Conservation (phyloP, 2,888 invertebrate genomes). For the Himalopsyche tibetana region DNA sequence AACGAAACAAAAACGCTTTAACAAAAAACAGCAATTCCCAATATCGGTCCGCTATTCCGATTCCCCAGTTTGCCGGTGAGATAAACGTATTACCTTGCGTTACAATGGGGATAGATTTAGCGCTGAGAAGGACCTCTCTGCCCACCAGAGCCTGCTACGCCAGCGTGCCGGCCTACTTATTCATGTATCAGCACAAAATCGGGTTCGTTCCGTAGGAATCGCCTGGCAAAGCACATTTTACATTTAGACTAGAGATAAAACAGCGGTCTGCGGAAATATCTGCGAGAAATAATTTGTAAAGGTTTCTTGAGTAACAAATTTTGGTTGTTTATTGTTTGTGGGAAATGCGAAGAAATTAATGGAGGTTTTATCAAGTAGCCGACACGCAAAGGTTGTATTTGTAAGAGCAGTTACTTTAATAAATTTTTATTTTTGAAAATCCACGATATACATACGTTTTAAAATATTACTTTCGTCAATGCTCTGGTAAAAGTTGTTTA, state of each 20-base stretch:
- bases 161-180: constrained; percentile 47
- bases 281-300: neutral
- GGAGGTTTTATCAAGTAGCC: neutral
- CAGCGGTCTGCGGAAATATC: neutral
- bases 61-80: neutral
- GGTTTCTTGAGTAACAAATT: no score
- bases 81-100: constrained; percentile 58
- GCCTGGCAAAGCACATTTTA: constrained; percentile 55
- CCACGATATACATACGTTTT: no score
- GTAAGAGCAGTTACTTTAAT: no score
- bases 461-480: no score
- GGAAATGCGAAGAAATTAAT: constrained; percentile 18
- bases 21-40: neutral
- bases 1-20: no score
- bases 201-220: constrained; percentile 49
- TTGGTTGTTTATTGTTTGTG: constrained; percentile 2
- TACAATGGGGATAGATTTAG: constrained; percentile 56
- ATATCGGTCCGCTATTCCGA: neutral
- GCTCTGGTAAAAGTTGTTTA: no score
- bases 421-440: no score
- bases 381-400: no score
- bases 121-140: constrained; percentile 31
- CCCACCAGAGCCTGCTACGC: no score
- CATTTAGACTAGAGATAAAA: constrained; percentile 23
- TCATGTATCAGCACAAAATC: constrained; percentile 59